A percentile compares a stretch with the other conserved stretches of the same genome.
phyloP scores from a whole-genome alignment of 2,888 invertebrate genomes.

The Eupithecia vulgata region DNA sequence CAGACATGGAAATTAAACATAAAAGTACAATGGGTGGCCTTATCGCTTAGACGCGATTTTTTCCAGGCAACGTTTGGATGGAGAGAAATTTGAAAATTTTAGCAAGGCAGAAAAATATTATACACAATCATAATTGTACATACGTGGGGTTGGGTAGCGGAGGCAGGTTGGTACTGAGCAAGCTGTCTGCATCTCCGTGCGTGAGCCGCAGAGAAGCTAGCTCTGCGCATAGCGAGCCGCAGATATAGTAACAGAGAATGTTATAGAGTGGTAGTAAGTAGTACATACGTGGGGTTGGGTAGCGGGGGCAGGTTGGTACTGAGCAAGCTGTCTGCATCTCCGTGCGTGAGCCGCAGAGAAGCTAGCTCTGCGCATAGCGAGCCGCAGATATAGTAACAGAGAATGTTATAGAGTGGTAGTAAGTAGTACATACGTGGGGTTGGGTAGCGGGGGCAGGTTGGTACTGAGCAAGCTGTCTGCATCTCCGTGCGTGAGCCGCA shows the following conservation, averaged over 20 bases:
- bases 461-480: constrained; percentile 82
- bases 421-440: constrained; percentile 55
- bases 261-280: constrained; percentile 80
- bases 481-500: constrained; percentile 84
- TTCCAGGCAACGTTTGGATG: too few species aligned
- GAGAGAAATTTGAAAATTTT: too few species aligned
- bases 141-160: constrained; percentile 86
- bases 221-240: constrained; percentile 89
- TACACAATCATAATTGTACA: too few species aligned
- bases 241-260: constrained; percentile 99
- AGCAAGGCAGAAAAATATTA: too few species aligned
- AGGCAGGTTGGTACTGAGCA: constrained; percentile 88
- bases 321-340: constrained; percentile 77
- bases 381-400: constrained; percentile 99
- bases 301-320: constrained; percentile 91
- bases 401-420: constrained; percentile 88
- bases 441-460: constrained; percentile 90
- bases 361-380: constrained; percentile 87
- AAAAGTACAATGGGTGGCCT: too few species aligned
- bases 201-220: constrained; percentile 87
- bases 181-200: constrained; percentile 75
- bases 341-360: constrained; percentile 83
- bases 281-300: constrained; percentile 75
- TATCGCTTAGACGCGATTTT: too few species aligned
- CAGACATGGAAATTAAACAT: too few species aligned